A percentile compares a stretch with the other conserved stretches of the same genome.
Conservation (phyloP, 2,113 vertebrate species). For the Muntiacus reevesi region DNA sequence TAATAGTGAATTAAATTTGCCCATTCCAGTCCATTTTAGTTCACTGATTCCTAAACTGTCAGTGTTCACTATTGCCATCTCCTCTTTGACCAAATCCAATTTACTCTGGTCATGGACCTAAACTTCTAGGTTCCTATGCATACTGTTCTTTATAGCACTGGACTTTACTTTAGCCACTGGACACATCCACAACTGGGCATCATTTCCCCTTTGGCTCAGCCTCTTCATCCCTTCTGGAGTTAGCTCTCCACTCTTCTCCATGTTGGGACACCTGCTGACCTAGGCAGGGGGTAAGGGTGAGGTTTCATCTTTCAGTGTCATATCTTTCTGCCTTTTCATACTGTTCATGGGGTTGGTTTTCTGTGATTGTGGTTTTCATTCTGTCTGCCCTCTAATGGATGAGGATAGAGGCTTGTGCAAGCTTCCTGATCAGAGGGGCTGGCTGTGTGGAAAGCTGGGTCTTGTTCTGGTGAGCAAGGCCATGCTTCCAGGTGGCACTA, state of each 20-base stretch:
- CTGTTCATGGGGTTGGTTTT: not conserved
- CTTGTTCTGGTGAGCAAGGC: not conserved
- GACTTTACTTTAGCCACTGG: not conserved
- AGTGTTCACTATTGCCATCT: not conserved
- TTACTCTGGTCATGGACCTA: not conserved
- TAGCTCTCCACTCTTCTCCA: not conserved
- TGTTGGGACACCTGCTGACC: not conserved
- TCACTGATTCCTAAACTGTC: not conserved
- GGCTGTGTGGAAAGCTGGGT: not conserved
- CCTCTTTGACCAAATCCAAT: not conserved
- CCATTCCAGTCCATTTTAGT: not conserved
- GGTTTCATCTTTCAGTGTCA: not conserved
- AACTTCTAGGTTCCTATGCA: not conserved
- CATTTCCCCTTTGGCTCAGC: not conserved
- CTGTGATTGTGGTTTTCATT: not conserved
- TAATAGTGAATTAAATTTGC: not conserved
- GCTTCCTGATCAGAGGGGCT: not conserved
- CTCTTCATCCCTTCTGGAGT: not conserved
- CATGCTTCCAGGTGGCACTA: not conserved
- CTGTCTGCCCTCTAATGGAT: not conserved
- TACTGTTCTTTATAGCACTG: not conserved
- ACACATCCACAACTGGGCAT: not conserved
- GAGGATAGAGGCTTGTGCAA: not conserved
- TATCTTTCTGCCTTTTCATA: not conserved
- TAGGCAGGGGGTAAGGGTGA: fast-evolving